Conservation (phyloP, 2,888 invertebrate genomes). For the Anoncus sp. region DNA sequence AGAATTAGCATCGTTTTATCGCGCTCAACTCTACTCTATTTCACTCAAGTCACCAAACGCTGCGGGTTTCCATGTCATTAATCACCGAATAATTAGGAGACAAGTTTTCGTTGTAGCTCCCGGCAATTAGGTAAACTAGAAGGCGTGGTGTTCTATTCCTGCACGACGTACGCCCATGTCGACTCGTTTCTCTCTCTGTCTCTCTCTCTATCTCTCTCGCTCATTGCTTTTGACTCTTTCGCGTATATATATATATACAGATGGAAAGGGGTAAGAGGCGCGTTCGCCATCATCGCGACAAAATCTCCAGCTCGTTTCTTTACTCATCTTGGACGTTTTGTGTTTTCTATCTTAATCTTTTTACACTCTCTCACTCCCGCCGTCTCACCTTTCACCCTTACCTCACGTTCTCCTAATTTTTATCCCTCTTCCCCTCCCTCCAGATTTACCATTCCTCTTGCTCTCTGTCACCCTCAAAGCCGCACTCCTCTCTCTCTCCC, state of each 20-base stretch:
- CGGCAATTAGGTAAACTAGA: conserved; percentile 82
- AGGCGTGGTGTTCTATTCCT: conserved; percentile 82
- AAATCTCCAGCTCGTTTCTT: conserved; percentile 40
- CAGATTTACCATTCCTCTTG: no score
- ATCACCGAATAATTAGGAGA: conserved; percentile 82
- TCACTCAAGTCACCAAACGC: conserved; percentile 57
- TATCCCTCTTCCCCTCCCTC: conserved; percentile 1
- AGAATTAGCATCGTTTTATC: conserved; percentile 79
- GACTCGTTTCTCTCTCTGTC: conserved; percentile 53
- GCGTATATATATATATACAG: neutral
- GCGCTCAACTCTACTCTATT: conserved; percentile 70
- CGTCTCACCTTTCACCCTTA: neutral
- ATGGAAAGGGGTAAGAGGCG: neutral
- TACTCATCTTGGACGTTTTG: conserved; percentile 10
- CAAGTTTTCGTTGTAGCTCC: conserved; percentile 79
- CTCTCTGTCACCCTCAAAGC: no score
- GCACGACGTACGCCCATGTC: conserved; percentile 67
- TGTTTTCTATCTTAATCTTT: neutral
- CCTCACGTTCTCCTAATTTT: no score
- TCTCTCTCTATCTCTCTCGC: conserved; percentile 15
- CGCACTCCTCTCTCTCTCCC: no score
- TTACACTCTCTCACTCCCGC: neutral
- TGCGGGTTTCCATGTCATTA: conserved; percentile 72
- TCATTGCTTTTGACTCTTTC: conserved; percentile 5
- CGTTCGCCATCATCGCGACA: conserved; percentile 27